Evolutionary conservation across 30 jellyfish, hydroid and myxozoan genomes (phyloP).

Genomic region (Chironex yamaguchii): DNA sequence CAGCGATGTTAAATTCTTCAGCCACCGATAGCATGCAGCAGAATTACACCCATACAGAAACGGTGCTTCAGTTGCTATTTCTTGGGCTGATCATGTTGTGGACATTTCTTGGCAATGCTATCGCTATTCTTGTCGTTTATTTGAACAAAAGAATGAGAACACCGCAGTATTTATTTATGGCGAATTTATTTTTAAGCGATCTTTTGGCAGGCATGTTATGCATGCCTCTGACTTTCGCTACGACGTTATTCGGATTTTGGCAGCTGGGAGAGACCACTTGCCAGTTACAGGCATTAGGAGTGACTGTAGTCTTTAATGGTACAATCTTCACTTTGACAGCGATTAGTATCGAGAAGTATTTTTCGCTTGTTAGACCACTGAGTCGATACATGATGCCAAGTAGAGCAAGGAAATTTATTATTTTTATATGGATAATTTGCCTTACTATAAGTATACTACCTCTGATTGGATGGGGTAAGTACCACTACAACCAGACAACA

Average conservation of each 20-base stretch:
- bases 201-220: constrained; percentile 37
- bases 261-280: constrained; percentile 54
- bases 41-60: constrained; percentile 48
- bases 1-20: too few species aligned
- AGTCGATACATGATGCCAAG: constrained; percentile 49
- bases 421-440: constrained; percentile 34
- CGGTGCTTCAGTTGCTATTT: background rate
- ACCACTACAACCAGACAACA: constrained; percentile 43
- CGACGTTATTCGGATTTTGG: constrained; percentile 45
- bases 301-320: constrained; percentile 36
- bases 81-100: constrained; percentile 8
- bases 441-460: constrained; percentile 43
- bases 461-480: constrained; percentile 64
- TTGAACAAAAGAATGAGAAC: constrained; percentile 63
- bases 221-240: constrained; percentile 58
- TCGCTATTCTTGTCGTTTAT: constrained; percentile 2
- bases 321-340: constrained; percentile 63
- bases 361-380: constrained; percentile 69
- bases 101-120: constrained; percentile 34
- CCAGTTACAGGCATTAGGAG: constrained; percentile 51
- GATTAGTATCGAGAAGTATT: constrained; percentile 71
- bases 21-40: too few species aligned
- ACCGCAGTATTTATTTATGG: constrained; percentile 43
- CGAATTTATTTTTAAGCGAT: constrained; percentile 58
- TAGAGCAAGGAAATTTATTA: constrained; percentile 26